Conservation (phyloP, 2,797 vertebrate genomes). For the Manis crassicaudata region DNA sequence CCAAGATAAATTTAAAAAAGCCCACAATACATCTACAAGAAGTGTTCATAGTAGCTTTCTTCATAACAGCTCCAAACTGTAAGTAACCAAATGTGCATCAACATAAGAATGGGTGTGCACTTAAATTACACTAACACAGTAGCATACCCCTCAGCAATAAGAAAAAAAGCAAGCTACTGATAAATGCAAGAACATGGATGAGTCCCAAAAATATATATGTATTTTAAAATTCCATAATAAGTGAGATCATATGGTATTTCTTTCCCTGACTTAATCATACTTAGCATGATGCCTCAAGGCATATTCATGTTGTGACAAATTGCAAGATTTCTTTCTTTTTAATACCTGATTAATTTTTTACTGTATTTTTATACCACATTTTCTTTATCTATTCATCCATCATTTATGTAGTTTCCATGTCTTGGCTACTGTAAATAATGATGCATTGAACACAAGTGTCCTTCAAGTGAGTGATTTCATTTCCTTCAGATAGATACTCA, state of each 20-base stretch:
- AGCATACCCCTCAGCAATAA: not conserved
- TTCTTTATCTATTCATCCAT: not conserved
- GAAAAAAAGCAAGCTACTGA: not conserved
- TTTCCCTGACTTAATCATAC: not conserved
- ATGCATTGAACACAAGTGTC: not conserved
- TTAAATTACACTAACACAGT: not conserved
- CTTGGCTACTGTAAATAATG: not conserved
- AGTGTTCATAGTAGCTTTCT: not conserved
- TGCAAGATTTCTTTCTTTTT: not conserved
- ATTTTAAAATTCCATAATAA: not conserved
- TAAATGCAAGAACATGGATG: not conserved
- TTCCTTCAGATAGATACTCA: not conserved
- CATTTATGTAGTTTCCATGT: not conserved
- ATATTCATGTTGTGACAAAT: not conserved
- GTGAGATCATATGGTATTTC: not conserved
- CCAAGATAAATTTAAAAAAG: not conserved
- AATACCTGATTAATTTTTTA: not conserved
- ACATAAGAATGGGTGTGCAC: not conserved
- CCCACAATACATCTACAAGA: not conserved
- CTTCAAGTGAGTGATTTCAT: not conserved
- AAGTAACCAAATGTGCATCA: not conserved
- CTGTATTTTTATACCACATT: not conserved
- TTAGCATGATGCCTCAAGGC: not conserved
- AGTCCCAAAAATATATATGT: not conserved
- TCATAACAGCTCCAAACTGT: not conserved